Conservation (phyloP, 2,113 vertebrate genomes). For the Myocastor coypus region DNA sequence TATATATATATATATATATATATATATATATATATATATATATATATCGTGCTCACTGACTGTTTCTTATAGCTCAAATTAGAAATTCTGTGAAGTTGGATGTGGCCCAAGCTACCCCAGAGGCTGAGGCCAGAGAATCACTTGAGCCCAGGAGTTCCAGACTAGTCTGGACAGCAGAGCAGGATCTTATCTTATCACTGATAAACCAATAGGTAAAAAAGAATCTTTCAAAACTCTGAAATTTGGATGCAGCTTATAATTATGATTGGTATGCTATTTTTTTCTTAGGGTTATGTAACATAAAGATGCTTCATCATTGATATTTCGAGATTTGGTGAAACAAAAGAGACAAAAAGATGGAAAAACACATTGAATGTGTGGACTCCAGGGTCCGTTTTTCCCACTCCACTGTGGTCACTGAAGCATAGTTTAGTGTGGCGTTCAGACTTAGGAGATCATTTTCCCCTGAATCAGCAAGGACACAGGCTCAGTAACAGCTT, state of each 20-base stretch:
- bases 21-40: no score
- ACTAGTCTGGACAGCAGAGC: no score
- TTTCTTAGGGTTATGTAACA: background rate
- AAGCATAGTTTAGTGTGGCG: background rate
- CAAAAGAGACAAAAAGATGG: background rate
- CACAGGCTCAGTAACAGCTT: background rate
- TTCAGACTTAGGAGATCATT: background rate
- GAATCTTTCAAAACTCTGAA: background rate
- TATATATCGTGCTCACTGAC: no score
- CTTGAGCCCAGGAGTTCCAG: no score
- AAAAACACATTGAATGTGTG: background rate
- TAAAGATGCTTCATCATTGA: background rate
- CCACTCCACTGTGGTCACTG: background rate
- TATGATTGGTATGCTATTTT: background rate
- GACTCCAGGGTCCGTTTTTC: background rate
- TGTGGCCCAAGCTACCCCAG: no score
- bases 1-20: no score
- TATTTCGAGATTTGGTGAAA: slow-evolving; percentile 38
- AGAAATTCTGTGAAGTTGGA: no score
- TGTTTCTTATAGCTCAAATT: no score
- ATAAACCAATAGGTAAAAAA: background rate
- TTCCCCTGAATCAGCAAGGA: background rate
- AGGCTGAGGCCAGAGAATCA: no score
- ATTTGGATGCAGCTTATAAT: background rate
- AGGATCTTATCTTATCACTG: no score